These are phyloP conservation scores for Lordiphosa collinella DNA, from an alignment of 1,140 invertebrate genomes.

Conservation along the genomic window DNA sequence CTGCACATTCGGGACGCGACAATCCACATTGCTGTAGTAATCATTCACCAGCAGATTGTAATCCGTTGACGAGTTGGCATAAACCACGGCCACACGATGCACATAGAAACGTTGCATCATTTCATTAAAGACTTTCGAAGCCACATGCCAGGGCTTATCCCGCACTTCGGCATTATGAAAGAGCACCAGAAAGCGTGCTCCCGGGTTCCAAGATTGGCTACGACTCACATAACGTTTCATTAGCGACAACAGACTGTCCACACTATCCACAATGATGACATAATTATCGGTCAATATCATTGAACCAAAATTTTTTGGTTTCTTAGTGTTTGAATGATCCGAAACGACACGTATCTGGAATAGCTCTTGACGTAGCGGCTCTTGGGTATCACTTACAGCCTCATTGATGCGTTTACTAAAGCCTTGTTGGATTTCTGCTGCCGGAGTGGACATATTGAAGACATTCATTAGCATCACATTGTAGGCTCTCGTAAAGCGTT, in stretches of 20 bases:
- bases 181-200: conserved; percentile 64
- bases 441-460: conserved; percentile 60
- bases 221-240: conserved; percentile 38
- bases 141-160: conserved; percentile 28
- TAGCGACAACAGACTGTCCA: conserved; percentile 29
- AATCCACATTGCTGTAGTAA: conserved; percentile 66
- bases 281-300: conserved; percentile 61
- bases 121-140: conserved; percentile 46
- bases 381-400: conserved; percentile 21
- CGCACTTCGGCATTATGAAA: conserved; percentile 44
- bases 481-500: conserved; percentile 55
- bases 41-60: conserved; percentile 69
- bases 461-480: conserved; percentile 56
- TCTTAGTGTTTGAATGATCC: conserved; percentile 8
- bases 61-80: conserved; percentile 32
- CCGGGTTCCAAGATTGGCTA: conserved; percentile 71
- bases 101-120: conserved; percentile 58
- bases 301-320: conserved; percentile 17
- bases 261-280: conserved; percentile 54
- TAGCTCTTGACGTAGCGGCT: conserved; percentile 10
- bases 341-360: conserved; percentile 61
- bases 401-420: conserved; percentile 57
- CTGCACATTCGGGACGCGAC: conserved; percentile 47
- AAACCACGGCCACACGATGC: conserved; percentile 68
- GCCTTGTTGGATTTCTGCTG: conserved; percentile 57